A percentile compares a stretch with the other conserved stretches of the same genome.
Conservation (phyloP, 2,888 invertebrate species). For the Cosmia trapezina region DNA sequence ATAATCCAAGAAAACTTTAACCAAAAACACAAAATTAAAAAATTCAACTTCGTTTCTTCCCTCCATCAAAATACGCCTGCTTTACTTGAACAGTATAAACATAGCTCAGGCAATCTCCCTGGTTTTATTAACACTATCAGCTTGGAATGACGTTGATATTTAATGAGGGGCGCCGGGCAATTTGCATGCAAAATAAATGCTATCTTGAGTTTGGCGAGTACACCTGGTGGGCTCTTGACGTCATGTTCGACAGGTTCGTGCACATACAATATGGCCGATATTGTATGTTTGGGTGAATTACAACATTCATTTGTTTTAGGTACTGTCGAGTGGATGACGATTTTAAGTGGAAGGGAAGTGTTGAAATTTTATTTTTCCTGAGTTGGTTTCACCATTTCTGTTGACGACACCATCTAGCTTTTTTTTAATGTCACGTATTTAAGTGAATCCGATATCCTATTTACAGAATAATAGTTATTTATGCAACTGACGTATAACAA, state of each 20-base stretch:
- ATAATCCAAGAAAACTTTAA: too few species aligned
- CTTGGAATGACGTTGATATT: constrained; percentile 61
- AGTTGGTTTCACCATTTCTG: neutral
- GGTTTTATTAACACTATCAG: constrained; percentile 60
- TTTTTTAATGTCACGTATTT: too few species aligned
- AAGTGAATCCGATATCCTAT: too few species aligned
- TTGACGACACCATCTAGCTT: too few species aligned
- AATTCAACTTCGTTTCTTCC: neutral
- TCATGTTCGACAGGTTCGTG: constrained; percentile 44
- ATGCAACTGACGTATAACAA: too few species aligned
- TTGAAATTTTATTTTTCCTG: neutral
- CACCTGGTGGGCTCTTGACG: constrained; percentile 59
- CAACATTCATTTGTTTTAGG: constrained; percentile 1
- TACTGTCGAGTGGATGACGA: neutral
- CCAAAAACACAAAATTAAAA: neutral
- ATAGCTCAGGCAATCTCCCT: constrained; percentile 42
- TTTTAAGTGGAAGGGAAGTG: neutral
- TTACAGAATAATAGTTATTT: too few species aligned
- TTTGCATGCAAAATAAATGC: constrained; percentile 65
- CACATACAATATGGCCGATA: too few species aligned
- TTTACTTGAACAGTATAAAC: constrained; percentile 21
- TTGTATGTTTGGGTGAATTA: constrained; percentile 6
- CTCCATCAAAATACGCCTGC: neutral
- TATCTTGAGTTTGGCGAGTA: constrained; percentile 40
- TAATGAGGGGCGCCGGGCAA: constrained; percentile 57